Conservation (phyloP, 2,888 invertebrate genomes). For the Isotomurus palustris region DNA sequence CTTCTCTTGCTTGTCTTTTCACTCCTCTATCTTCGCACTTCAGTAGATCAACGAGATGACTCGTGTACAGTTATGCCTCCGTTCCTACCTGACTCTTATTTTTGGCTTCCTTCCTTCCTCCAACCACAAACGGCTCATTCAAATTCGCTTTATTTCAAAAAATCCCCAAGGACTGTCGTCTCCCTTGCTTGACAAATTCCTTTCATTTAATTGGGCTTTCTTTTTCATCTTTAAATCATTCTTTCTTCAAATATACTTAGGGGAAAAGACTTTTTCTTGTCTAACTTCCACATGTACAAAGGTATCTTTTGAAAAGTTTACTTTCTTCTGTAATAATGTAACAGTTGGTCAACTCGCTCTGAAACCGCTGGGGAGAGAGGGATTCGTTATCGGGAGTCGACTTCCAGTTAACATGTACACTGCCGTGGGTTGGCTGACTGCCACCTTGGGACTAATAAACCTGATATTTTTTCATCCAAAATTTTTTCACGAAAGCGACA, state of each 20-base stretch:
- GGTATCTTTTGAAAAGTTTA: not conserved
- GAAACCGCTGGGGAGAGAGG: constrained; percentile 69
- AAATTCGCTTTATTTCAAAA: not conserved
- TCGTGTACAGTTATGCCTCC: too few species aligned
- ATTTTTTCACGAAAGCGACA: constrained; percentile 68
- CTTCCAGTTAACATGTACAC: constrained; percentile 80
- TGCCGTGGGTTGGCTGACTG: constrained; percentile 79
- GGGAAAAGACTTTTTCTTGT: too few species aligned
- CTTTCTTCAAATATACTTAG: constrained; percentile 1
- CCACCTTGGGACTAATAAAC: constrained; percentile 66
- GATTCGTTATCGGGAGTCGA: constrained; percentile 55
- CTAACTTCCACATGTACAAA: too few species aligned
- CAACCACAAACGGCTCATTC: not conserved
- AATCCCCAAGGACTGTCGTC: not conserved
- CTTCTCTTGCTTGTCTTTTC: not conserved
- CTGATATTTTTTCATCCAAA: constrained; percentile 68
- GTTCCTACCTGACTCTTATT: too few species aligned
- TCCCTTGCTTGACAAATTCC: not conserved
- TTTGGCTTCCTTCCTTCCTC: not conserved
- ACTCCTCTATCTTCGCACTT: too few species aligned
- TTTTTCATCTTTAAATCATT: not conserved
- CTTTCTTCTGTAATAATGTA: not conserved
- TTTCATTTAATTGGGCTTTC: not conserved
- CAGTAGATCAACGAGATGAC: too few species aligned
- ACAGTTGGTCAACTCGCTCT: constrained; percentile 70